These are phyloP conservation scores for Drosophila ohnishii DNA, from an alignment of 1,140 invertebrate species.

Conservation along the genomic window DNA sequence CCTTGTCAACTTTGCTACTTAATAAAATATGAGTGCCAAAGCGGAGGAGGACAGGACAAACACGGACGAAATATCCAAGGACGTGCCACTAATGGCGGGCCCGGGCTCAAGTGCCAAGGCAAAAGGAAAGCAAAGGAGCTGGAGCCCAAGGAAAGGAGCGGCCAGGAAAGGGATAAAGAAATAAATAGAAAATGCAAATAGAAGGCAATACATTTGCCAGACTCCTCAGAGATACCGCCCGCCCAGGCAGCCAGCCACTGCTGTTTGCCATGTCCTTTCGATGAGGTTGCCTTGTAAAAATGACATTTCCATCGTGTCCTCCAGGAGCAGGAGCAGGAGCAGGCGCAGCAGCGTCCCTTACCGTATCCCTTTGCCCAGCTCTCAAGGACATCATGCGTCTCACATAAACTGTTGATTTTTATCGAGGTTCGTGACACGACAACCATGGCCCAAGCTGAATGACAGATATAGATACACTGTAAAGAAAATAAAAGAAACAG, in stretches of 20 bases:
- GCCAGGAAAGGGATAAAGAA: constrained; percentile 73
- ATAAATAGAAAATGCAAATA: constrained; percentile 82
- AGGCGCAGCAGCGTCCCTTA: not conserved
- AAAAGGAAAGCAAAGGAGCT: constrained; percentile 7
- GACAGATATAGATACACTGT: constrained; percentile 1
- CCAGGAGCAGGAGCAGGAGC: constrained; percentile 1
- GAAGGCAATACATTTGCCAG: constrained; percentile 78
- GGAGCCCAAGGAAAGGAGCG: constrained; percentile 18
- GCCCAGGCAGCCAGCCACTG: constrained; percentile 6
- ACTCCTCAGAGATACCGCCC: constrained; percentile 24
- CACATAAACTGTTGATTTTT: constrained; percentile 81
- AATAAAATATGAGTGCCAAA: constrained; percentile 81
- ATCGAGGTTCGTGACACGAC: constrained; percentile 65
- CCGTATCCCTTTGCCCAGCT: constrained; percentile 12
- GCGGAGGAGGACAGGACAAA: constrained; percentile 61
- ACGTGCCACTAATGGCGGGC: constrained; percentile 77
- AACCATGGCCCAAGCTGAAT: constrained; percentile 24
- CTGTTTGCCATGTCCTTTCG: constrained; percentile 53
- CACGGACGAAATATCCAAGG: constrained; percentile 64
- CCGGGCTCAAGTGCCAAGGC: constrained; percentile 64
- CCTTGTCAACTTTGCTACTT: constrained; percentile 82
- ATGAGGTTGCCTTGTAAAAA: constrained; percentile 38
- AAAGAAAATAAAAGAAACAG: not conserved
- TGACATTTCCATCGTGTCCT: constrained; percentile 47
- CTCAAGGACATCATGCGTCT: constrained; percentile 75